A percentile compares a stretch with the other conserved stretches of the same genome.
Conservation (phyloP, 2,888 invertebrate species). For the Leptogaster cylindrica region DNA sequence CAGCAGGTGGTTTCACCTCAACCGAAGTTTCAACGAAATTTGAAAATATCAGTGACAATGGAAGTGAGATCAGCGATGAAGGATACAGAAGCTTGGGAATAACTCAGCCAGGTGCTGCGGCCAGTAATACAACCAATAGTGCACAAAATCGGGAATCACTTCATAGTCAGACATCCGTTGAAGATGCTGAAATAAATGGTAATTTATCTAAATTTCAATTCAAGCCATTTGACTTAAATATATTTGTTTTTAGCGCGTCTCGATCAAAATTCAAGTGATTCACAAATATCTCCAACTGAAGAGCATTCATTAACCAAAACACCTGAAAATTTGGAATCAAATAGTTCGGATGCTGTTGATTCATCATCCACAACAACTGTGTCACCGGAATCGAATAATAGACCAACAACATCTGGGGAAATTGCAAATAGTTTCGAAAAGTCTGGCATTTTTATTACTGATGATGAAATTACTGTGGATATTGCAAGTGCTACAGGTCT, state of each 20-base stretch:
- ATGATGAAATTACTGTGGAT: constrained; percentile 65
- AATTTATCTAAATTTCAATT: constrained; percentile 48
- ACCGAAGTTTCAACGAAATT: constrained; percentile 55
- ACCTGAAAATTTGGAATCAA: constrained; percentile 52
- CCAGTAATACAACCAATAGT: constrained; percentile 47
- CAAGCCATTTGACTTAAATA: background rate
- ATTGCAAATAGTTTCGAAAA: constrained; percentile 55
- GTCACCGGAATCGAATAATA: background rate
- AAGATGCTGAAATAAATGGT: constrained; percentile 76
- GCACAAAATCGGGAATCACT: constrained; percentile 70
- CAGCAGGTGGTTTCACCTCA: constrained; percentile 43
- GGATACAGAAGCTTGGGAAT: constrained; percentile 82
- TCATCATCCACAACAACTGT: background rate
- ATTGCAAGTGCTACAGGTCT: constrained; percentile 74
- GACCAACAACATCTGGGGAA: constrained; percentile 1
- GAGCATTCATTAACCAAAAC: constrained; percentile 55
- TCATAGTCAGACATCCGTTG: constrained; percentile 75
- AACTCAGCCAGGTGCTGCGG: constrained; percentile 64
- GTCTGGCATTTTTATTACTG: constrained; percentile 59
- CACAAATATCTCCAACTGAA: constrained; percentile 61
- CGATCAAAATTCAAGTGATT: constrained; percentile 63
- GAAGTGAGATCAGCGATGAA: constrained; percentile 84
- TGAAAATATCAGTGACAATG: constrained; percentile 76
- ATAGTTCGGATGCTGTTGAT: constrained; percentile 44
- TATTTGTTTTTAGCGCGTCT: constrained; percentile 67